Evolutionary conservation across 2,888 invertebrate species (phyloP), one percentile per base, ranked within the genome.

Genomic region (Amphipoea oculea): DNA sequence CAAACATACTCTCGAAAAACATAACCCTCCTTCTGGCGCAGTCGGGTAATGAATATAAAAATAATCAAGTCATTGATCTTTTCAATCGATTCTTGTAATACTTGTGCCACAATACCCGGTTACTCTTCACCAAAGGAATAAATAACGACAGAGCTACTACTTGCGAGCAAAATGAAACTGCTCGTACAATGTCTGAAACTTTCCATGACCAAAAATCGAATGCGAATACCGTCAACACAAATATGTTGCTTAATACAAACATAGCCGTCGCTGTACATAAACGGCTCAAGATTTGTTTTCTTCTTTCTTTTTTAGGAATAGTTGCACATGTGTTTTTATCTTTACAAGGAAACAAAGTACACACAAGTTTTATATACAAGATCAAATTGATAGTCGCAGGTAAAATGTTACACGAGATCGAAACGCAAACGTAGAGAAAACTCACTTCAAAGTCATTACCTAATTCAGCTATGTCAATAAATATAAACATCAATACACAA

Each of bases 91-190:
- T 83, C 12, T 57, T 77, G 57, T 63, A 83, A 83, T 77, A 82
- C 36, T 72, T 68, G 0, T n/a, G 54, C 82, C 82, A 82, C 0
- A 78, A 4, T 14, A 36, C 9, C 12, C 83, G 54, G 17, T 82
- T 82, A 68, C 84, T 82, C n/a, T 83, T 83, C n/a, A 78, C 5
- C 9, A 78, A 68, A 42, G 67, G 67, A 72, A 82, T 5, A 60
- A 78, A 82, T n/a, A 83, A 20, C 7, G 60, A 51, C 11, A 78
- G 36, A 5, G 14, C 57, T 7, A 78, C 12, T 9, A 78, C 40
- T 63, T 82, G 78, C 3, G 42, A 14, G 23, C 7, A 17, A 57
- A 72, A 57, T 17, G 48, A 68, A 51, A 83, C 14, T 9, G 36
- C 20, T 63, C 40, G 17, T 12, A 81, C 1, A 20, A 29, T 5